phyloP scores from a whole-genome alignment of 1,140 invertebrate species.

The Drosophila neocordata region DNA sequence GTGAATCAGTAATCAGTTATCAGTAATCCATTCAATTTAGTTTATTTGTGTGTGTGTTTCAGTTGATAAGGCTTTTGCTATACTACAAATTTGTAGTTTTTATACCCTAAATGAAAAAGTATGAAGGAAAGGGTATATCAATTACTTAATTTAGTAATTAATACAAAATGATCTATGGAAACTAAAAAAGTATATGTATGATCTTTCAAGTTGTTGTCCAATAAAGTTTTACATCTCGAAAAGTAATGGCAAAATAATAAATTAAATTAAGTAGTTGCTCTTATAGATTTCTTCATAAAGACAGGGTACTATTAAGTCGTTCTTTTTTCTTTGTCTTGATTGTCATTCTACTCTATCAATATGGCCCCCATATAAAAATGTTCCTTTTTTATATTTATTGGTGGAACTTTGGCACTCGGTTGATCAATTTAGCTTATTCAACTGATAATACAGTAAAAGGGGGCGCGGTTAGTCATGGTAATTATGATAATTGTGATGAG shows the following conservation, averaged over 20 bases:
- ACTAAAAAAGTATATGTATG: too few species aligned
- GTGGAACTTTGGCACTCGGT: conserved; percentile 5
- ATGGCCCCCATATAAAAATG: conserved; percentile 5
- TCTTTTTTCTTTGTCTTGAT: background rate
- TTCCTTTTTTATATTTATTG: background rate
- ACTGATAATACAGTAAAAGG: background rate
- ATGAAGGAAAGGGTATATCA: background rate
- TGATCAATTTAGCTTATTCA: background rate
- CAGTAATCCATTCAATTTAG: background rate
- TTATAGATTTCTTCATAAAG: background rate
- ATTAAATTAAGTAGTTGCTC: too few species aligned
- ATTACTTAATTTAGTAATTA: too few species aligned
- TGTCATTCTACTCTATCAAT: conserved; percentile 10
- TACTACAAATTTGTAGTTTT: background rate
- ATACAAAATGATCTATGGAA: too few species aligned
- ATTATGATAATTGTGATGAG: conserved; percentile 12
- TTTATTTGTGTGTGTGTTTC: conserved; percentile 11
- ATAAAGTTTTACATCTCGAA: too few species aligned
- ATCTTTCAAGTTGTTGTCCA: too few species aligned
- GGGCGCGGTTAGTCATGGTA: conserved; percentile 15
- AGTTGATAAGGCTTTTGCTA: conserved; percentile 35
- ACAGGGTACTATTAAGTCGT: background rate
- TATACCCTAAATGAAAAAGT: background rate
- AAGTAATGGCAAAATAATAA: too few species aligned
- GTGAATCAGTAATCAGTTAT: conserved; percentile 1